Conservation (phyloP, 2,888 invertebrate species). For the Netelia melanura region DNA sequence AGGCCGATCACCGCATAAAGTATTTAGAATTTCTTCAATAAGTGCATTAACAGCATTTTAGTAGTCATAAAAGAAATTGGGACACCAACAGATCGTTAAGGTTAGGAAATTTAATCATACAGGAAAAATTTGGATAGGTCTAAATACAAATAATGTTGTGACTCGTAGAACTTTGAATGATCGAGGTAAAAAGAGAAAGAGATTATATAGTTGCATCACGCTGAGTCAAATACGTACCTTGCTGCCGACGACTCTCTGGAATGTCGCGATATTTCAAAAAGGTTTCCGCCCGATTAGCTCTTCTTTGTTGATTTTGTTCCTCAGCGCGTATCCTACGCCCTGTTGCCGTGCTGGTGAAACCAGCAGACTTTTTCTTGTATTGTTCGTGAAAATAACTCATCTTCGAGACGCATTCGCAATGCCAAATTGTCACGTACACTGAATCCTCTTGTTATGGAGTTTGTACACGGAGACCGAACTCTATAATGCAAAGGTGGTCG, state of each 20-base stretch:
- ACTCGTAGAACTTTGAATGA: neutral
- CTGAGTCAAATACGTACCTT: slow-evolving; percentile 50
- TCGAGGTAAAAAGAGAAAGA: neutral
- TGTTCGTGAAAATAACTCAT: slow-evolving; percentile 41
- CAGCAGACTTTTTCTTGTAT: slow-evolving; percentile 24
- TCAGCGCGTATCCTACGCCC: slow-evolving; percentile 63
- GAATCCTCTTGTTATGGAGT: slow-evolving; percentile 43
- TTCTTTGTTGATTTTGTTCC: slow-evolving; percentile 53
- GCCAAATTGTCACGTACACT: neutral
- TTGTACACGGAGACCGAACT: no score
- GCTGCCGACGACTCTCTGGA: neutral
- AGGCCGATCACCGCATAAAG: no score
- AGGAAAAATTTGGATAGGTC: neutral
- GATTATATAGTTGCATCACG: neutral
- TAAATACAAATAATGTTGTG: neutral
- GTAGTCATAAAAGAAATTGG: no score
- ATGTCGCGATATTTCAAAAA: slow-evolving; percentile 64
- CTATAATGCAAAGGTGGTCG: no score
- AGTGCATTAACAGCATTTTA: no score
- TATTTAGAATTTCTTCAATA: no score
- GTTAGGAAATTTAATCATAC: neutral
- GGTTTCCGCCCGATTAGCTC: slow-evolving; percentile 40
- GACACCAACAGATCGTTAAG: neutral
- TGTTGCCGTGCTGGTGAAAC: neutral
- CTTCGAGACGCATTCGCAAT: neutral